Conservation (phyloP, 1,140 invertebrate species). For the Hylaeus volcanicus region DNA sequence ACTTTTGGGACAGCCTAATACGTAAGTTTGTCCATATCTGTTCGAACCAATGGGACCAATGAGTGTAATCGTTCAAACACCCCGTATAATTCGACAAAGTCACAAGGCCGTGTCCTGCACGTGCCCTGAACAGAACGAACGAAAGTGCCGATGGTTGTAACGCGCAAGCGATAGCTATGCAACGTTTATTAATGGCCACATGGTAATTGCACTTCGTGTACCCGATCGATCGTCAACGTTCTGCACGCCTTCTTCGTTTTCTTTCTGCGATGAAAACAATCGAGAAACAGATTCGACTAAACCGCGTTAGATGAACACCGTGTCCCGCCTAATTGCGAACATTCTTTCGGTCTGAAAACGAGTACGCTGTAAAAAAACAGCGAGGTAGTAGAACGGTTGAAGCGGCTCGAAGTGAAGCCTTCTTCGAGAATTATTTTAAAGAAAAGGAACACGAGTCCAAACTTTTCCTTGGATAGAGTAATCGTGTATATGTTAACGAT, state of each 20-base stretch:
- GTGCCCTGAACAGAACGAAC: conserved; percentile 12
- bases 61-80: background rate
- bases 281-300: conserved; percentile 12
- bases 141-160: conserved; percentile 30
- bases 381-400: background rate
- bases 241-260: conserved; percentile 6
- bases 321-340: conserved; percentile 14
- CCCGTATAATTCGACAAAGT: background rate
- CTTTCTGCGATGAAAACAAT: too few species aligned
- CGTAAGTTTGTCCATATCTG: too few species aligned
- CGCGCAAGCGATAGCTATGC: conserved; percentile 21
- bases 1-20: too few species aligned
- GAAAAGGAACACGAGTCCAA: too few species aligned
- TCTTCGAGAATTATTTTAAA: too few species aligned
- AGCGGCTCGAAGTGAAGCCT: too few species aligned
- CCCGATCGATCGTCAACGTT: conserved; percentile 23
- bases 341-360: background rate
- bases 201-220: conserved; percentile 29
- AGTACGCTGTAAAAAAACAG: background rate
- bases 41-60: too few species aligned
- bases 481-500: too few species aligned
- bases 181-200: conserved; percentile 29
- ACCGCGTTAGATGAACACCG: background rate
- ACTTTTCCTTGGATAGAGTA: too few species aligned
- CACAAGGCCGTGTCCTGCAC: conserved; percentile 32